Evolutionary conservation across 2,888 invertebrate species (phyloP).

Genomic region (Willowsia nigromaculata): DNA sequence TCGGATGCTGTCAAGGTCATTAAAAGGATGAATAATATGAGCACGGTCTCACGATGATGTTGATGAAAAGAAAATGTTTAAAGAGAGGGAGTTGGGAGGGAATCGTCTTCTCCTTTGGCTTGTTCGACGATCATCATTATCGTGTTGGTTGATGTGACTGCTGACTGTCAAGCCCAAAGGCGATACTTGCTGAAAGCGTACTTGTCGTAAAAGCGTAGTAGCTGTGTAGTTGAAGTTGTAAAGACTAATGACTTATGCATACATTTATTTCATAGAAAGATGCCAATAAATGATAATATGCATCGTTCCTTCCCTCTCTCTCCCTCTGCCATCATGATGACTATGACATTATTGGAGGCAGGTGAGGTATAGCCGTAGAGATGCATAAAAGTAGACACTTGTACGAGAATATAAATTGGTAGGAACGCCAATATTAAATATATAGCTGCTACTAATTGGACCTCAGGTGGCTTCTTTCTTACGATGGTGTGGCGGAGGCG

Average conservation of each 20-base stretch:
- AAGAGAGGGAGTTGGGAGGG: constrained; percentile 37
- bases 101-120: constrained; percentile 35
- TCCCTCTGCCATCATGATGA: background rate
- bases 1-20: constrained; percentile 68
- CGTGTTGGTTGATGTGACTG: constrained; percentile 19
- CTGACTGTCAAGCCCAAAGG: constrained; percentile 48
- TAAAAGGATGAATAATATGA: constrained; percentile 52
- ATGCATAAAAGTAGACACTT: too few species aligned
- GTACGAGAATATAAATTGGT: background rate
- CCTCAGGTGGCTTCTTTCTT: constrained; percentile 58
- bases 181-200: background rate
- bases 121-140: constrained; percentile 11
- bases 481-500: background rate
- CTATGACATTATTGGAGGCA: constrained; percentile 16
- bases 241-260: constrained; percentile 48
- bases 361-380: background rate
- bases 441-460: constrained; percentile 49
- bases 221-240: constrained; percentile 15
- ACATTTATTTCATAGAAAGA: constrained; percentile 37
- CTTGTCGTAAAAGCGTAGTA: background rate
- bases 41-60: background rate
- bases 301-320: background rate
- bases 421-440: constrained; percentile 15
- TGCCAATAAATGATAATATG: constrained; percentile 55
- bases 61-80: background rate